Evolutionary conservation across 2,113 vertebrate genomes (phyloP), one percentile per base, ranked within the genome.

Genomic region (Loxodonta africana): DNA sequence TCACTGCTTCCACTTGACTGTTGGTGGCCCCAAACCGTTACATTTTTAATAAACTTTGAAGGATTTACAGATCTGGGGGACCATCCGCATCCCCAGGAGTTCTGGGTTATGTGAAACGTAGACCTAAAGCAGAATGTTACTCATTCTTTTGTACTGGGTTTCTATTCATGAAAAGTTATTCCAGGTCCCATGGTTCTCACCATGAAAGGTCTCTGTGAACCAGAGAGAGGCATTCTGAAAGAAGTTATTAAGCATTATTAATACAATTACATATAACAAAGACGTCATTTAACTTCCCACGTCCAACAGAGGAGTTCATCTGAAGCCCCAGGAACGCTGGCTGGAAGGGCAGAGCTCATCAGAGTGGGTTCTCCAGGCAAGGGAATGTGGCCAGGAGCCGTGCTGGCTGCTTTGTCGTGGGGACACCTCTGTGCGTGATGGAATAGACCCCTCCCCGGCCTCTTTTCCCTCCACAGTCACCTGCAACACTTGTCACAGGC

Each of bases 221-320:
- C 46, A 8, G 82, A 90, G 91, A 97, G 90, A 92, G 83, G 28
- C 91, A 74, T 83, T 97, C 76, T 97, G 97, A 97, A 97, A 97
- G 94, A 97, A 97, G 60, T 98, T 97, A 98, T 97, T 97, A 97
- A 95, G 96, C 97, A 97, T 96, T 97, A 92, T 97, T 97, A 97
- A 97, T 97, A 96, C 93, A 97, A 95, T 97, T 98, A 97, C 20
- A 0, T 89, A 65, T 84, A 97, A 97, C 97, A 97, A 97, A 97
- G 98, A 86, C 94, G 83, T 95, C 90, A 96, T 97, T 98, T 98
- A 87, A 95, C 92, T 96, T 97, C 57, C 83, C 74, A 87, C 80
- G 94, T 77, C 85, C 41, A 83, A 96, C 95, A 97, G 95, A 96
- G 95, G 95, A 95, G 94, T 84, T 96, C 94, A 96, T 96, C 82